Evolutionary conservation across 1,140 invertebrate species (phyloP), one percentile per base, ranked within the genome.

Genomic region (Pachyrhynchus sulphureomaculatus): DNA sequence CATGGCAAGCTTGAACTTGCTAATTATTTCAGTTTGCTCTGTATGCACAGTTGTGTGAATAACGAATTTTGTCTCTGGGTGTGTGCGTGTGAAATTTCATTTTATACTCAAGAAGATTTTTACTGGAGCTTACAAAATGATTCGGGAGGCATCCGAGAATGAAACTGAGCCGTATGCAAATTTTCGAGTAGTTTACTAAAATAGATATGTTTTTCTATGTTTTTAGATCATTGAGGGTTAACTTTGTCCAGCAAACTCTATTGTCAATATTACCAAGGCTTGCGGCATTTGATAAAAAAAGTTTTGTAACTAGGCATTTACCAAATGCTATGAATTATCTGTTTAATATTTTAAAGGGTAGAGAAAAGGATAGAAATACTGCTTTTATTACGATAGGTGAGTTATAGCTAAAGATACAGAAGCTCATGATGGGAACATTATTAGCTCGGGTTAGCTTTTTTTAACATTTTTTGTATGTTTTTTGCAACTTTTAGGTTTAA

Each of bases 181-280:
- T n/a, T n/a, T n/a, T n/a, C n/a, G n/a, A n/a, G n/a, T n/a, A n/a
- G n/a, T n/a, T n/a, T n/a, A n/a, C n/a, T n/a, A n/a, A n/a, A n/a
- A n/a, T n/a, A n/a, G n/a, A n/a, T n/a, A n/a, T n/a, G n/a, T n/a
- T n/a, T 4, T 32, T 8, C 8, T 32, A 17, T 15, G 1, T 49
- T 60, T 60, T 44, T 33, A 49, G 47, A 33, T 64, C 36, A 15
- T 26, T 55, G 0, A 86, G 89, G 65, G 92, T 86, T 41, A 76
- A 82, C 0, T 88, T 93, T 75, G 90, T 98, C 24, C 95, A 98
- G 69, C 90, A 95, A 71, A 86, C 91, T 0, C 75, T 99, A 8
- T 82, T 98, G 54, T 88, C 88, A 18, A 84, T 98, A 34, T 80
- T 99, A 60, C 96, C 96, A n/a, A 82, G 95, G 51, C 76, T 99